These are phyloP conservation scores for Camponotus fellah DNA, from an alignment of 2,888 invertebrate genomes.

Conservation along the genomic window DNA sequence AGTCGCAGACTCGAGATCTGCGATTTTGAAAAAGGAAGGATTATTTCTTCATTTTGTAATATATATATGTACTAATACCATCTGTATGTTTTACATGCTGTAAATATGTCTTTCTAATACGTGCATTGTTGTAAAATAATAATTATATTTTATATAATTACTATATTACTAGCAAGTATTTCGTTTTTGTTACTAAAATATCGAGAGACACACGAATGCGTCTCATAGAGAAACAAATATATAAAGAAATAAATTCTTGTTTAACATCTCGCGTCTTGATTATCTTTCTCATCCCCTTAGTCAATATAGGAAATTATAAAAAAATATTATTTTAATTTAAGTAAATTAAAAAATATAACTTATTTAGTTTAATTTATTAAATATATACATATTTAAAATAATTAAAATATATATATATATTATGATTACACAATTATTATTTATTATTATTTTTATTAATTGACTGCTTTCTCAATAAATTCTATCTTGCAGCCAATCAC, in stretches of 20 bases:
- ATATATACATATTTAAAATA: too few species aligned
- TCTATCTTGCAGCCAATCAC: neutral
- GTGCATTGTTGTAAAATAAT: conserved; percentile 52
- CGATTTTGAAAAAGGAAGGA: neutral
- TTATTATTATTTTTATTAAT: too few species aligned
- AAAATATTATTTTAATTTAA: neutral
- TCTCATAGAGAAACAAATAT: conserved; percentile 10
- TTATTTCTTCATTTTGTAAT: conserved; percentile 27
- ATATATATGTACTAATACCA: conserved; percentile 46
- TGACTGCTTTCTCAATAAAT: neutral
- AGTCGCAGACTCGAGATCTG: too few species aligned
- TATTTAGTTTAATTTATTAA: too few species aligned
- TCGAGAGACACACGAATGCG: neutral
- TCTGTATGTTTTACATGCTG: conserved; percentile 37
- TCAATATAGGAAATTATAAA: neutral
- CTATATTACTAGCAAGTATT: conserved; percentile 33
- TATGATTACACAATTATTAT: too few species aligned
- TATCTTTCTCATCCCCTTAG: neutral
- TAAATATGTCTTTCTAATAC: conserved; percentile 58
- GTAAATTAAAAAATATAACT: too few species aligned
- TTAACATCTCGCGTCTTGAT: conserved; percentile 8
- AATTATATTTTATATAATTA: conserved; percentile 37
- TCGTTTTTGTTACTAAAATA: conserved; percentile 35
- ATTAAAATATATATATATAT: too few species aligned
- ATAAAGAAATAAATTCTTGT: conserved; percentile 39